phyloP scores from a whole-genome alignment of 2,888 invertebrate genomes.

The Dryococelus australis region DNA sequence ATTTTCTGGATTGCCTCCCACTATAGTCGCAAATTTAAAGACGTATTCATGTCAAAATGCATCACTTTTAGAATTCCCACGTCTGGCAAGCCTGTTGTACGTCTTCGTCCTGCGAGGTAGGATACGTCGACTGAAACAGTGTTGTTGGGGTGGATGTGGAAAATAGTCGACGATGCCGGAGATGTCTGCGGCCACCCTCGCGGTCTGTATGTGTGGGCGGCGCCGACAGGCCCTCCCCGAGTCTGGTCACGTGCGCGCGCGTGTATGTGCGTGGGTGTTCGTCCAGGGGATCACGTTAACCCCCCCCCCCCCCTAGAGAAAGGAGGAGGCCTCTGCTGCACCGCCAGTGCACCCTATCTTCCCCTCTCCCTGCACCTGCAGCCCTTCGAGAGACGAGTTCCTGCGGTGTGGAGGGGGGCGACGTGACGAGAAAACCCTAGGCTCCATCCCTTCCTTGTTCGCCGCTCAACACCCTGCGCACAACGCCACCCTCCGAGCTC shows the following conservation, averaged over 20 bases:
- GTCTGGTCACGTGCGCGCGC: background rate
- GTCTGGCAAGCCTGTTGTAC: too few species aligned
- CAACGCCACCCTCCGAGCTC: background rate
- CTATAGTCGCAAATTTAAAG: too few species aligned
- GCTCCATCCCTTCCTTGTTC: background rate
- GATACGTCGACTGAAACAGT: too few species aligned
- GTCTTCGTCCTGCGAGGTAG: too few species aligned
- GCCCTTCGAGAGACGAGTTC: background rate
- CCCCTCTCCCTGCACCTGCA: background rate
- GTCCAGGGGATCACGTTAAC: background rate
- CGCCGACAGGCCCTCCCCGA: background rate
- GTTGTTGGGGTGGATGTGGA: background rate
- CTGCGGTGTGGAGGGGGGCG: too few species aligned
- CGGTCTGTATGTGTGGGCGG: background rate
- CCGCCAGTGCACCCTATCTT: conserved; percentile 7
- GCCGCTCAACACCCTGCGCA: background rate
- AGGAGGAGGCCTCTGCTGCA: background rate
- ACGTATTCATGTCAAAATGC: too few species aligned
- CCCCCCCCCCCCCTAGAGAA: background rate
- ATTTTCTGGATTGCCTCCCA: too few species aligned
- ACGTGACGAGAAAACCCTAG: background rate
- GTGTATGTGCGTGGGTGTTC: background rate
- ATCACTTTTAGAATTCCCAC: too few species aligned
- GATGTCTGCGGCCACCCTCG: background rate
- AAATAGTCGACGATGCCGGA: background rate